Conservation (phyloP, 2,888 invertebrate species). For the Pemphredon lugubris region DNA sequence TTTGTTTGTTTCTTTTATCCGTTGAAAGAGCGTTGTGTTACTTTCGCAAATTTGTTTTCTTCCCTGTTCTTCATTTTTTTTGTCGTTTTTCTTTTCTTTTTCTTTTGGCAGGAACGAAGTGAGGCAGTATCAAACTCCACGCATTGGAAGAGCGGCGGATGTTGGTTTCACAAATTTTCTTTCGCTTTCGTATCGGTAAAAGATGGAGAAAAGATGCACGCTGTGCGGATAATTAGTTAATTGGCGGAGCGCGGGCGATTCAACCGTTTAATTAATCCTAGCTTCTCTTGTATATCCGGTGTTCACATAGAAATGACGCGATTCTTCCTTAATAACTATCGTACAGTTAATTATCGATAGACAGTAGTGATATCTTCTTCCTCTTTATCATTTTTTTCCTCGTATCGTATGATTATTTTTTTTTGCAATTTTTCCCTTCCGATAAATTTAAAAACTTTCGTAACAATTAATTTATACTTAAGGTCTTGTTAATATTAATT, state of each 20-base stretch:
- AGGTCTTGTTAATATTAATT: slow-evolving; percentile 79
- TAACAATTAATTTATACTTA: slow-evolving; percentile 80
- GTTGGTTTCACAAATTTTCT: slow-evolving; percentile 1
- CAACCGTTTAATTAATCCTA: slow-evolving; percentile 61
- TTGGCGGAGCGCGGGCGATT: slow-evolving; percentile 57
- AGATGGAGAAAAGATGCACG: slow-evolving; percentile 55
- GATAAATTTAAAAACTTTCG: slow-evolving; percentile 79
- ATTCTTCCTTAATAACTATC: slow-evolving; percentile 56
- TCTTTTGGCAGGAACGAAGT: slow-evolving; percentile 1
- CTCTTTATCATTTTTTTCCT: slow-evolving; percentile 22
- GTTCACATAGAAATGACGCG: slow-evolving; percentile 57
- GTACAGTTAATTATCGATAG: slow-evolving; percentile 64
- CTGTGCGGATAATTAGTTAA: slow-evolving; percentile 41
- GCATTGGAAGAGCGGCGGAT: slow-evolving; percentile 17
- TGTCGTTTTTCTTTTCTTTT: not conserved
- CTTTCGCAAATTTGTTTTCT: not conserved
- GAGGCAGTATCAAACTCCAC: not conserved
- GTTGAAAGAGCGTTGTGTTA: slow-evolving; percentile 27
- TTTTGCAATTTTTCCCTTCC: slow-evolving; percentile 74
- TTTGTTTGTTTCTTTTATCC: no score
- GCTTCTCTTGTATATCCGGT: slow-evolving; percentile 65
- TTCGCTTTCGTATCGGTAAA: slow-evolving; percentile 14
- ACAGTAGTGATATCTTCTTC: slow-evolving; percentile 66
- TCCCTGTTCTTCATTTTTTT: not conserved
- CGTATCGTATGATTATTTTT: slow-evolving; percentile 39